These are phyloP conservation scores for Morone saxatilis DNA, from an alignment of 2,113 vertebrate genomes.

Conservation along the genomic window DNA sequence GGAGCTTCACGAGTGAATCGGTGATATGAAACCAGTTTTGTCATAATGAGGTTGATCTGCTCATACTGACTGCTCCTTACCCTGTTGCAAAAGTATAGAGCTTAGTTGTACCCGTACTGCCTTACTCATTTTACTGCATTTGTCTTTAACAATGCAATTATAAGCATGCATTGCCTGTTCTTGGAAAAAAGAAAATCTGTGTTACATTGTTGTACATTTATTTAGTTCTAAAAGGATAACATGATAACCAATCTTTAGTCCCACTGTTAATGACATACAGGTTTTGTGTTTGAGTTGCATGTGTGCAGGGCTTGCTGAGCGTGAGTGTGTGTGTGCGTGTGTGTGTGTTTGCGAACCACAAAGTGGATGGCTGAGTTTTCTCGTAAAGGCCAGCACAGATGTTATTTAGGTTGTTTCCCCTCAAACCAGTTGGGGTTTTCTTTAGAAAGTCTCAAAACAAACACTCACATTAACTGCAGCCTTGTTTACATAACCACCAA, in stretches of 20 bases:
- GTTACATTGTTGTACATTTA: neutral
- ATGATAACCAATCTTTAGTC: slow-evolving; percentile 19
- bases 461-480: slow-evolving; percentile 52
- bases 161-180: neutral
- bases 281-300: slow-evolving; percentile 58
- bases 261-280: slow-evolving; percentile 61
- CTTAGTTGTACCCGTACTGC: neutral
- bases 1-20: slow-evolving; percentile 54
- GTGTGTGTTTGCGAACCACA: slow-evolving; percentile 61
- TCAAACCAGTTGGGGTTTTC: slow-evolving; percentile 74
- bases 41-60: slow-evolving; percentile 76
- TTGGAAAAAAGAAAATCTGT: neutral
- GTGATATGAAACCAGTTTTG: slow-evolving; percentile 68
- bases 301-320: slow-evolving; percentile 50
- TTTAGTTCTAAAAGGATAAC: slow-evolving; percentile 7
- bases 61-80: slow-evolving; percentile 17
- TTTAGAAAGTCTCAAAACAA: slow-evolving; percentile 70
- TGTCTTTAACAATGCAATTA: neutral
- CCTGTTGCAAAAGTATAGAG: slow-evolving; percentile 21
- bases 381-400: slow-evolving; percentile 80
- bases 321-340: slow-evolving; percentile 8
- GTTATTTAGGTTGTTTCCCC: slow-evolving; percentile 73
- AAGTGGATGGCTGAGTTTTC: slow-evolving; percentile 75
- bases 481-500: slow-evolving; percentile 59
- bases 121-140: neutral